These are phyloP conservation scores for Phaethon lepturus DNA, from an alignment of 2,113 vertebrate genomes.

Conservation along the genomic window DNA sequence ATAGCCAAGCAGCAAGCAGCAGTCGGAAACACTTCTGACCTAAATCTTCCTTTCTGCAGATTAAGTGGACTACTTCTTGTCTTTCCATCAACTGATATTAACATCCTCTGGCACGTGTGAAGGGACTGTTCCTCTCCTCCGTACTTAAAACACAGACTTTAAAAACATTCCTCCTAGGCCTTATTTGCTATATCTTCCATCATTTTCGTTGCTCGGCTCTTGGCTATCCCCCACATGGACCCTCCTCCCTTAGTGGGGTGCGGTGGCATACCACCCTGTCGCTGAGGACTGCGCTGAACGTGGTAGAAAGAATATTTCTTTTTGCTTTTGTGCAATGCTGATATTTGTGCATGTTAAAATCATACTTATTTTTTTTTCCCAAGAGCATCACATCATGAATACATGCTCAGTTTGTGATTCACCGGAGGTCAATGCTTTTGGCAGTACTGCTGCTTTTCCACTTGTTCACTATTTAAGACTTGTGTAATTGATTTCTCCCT, in stretches of 20 bases:
- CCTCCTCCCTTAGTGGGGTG: too few relatives aligned
- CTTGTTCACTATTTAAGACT: not conserved
- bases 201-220: not conserved
- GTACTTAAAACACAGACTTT: rapidly evolving
- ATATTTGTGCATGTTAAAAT: not conserved
- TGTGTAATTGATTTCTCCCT: not conserved
- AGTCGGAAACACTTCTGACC: not conserved
- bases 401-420: not conserved
- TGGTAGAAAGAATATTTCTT: not conserved
- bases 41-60: not conserved
- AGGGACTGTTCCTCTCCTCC: not conserved
- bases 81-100: not conserved
- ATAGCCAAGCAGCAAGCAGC: not conserved
- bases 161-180: not conserved
- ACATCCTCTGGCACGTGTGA: not conserved
- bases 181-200: not conserved
- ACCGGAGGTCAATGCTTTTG: not conserved
- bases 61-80: not conserved
- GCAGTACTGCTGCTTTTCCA: not conserved
- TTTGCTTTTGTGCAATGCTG: not conserved
- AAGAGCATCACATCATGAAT: not conserved
- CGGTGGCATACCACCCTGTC: rapidly evolving
- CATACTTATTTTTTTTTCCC: not conserved
- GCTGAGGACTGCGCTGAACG: not conserved
- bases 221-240: too few relatives aligned